Evolutionary conservation across 2,113 vertebrate genomes (phyloP).

Genomic region (Dendrocopos noguchii): DNA sequence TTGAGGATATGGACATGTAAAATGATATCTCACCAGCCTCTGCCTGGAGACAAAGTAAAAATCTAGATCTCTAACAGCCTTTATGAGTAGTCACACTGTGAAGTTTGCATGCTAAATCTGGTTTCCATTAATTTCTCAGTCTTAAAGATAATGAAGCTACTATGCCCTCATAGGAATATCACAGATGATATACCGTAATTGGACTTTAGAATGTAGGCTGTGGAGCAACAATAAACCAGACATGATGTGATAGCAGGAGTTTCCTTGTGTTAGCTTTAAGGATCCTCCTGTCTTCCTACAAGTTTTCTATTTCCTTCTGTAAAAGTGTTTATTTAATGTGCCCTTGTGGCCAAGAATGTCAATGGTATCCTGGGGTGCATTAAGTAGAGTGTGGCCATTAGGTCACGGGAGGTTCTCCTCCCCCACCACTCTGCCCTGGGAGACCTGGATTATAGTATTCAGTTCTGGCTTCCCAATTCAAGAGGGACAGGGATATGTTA

Average conservation of each 20-base stretch:
- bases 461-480: no score
- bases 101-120: not conserved
- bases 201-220: not conserved
- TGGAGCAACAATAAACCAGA: not conserved
- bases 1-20: not conserved
- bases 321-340: not conserved
- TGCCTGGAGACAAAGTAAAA: not conserved
- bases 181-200: not conserved
- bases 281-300: not conserved
- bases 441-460: no score
- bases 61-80: not conserved
- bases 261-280: not conserved
- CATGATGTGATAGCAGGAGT: rapidly evolving
- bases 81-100: not conserved
- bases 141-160: not conserved
- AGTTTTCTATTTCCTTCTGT: not conserved
- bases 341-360: no score
- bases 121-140: not conserved
- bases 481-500: no score
- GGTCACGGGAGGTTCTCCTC: no score
- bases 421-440: no score
- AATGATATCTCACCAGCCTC: not conserved
- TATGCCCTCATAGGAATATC: not conserved
- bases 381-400: no score
- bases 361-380: no score